These are phyloP conservation scores for Gracilinanus agilis DNA, from an alignment of 2,113 vertebrate genomes.

Conservation along the genomic window DNA sequence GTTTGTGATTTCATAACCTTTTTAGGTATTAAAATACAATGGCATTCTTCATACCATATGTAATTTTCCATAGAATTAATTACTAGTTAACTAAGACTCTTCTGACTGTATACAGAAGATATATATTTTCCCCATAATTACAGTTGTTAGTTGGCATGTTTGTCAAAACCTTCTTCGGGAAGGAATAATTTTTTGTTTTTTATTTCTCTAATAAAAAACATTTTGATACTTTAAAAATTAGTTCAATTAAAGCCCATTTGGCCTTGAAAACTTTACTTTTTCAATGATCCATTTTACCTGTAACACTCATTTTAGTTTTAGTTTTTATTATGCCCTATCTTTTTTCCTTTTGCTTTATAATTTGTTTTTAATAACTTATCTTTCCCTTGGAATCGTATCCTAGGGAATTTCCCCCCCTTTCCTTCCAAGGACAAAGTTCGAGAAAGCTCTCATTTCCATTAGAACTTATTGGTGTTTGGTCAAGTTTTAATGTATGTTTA, in stretches of 20 bases:
- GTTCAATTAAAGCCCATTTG: neutral
- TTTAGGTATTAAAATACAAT: constrained; percentile 48
- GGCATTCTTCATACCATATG: neutral
- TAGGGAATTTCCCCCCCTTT: neutral
- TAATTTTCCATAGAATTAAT: neutral
- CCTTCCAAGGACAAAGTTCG: constrained; percentile 51
- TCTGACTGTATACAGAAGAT: neutral
- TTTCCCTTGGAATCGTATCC: neutral
- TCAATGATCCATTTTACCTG: neutral
- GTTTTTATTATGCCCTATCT: neutral
- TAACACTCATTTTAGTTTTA: neutral
- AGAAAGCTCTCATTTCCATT: constrained; percentile 46
- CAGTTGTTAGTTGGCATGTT: constrained; percentile 3
- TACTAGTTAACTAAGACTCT: neutral
- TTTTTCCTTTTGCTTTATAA: constrained; percentile 9
- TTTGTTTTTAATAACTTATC: constrained; percentile 27
- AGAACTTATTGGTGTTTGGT: constrained; percentile 42
- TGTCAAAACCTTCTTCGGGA: constrained; percentile 27
- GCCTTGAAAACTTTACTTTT: neutral
- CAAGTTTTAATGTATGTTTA: constrained; percentile 53
- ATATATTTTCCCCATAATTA: neutral
- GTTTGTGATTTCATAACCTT: constrained; percentile 50
- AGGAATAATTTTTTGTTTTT: constrained; percentile 4
- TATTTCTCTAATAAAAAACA: neutral
- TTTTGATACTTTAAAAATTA: neutral